Evolutionary conservation across 2,113 vertebrate genomes (phyloP).

Genomic region (Urocynchramus pylzowi): DNA sequence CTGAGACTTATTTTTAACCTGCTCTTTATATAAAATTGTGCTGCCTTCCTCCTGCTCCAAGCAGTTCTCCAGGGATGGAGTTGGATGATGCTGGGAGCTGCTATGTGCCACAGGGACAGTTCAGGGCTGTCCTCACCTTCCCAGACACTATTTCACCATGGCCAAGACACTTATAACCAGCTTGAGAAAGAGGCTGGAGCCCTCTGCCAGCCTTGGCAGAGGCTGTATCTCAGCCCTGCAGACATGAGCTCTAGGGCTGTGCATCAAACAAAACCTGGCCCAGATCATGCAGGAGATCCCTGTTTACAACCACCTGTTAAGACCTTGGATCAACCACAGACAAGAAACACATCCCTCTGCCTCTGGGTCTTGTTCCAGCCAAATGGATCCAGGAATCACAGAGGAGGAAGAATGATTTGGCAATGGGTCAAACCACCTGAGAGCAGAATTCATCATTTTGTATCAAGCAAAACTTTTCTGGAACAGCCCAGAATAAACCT

Average conservation of each 20-base stretch:
- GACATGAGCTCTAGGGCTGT: neutral
- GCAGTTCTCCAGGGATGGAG: neutral
- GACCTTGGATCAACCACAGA: neutral
- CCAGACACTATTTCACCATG: fast-evolving
- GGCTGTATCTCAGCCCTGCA: neutral
- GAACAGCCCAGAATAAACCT: neutral
- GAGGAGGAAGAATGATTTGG: neutral
- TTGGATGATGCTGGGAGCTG: neutral
- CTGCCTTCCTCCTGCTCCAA: neutral
- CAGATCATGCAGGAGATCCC: neutral
- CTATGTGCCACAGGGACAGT: neutral
- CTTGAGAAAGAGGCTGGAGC: neutral
- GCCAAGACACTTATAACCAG: neutral
- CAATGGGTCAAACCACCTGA: neutral
- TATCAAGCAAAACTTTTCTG: neutral
- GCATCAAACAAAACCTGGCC: neutral
- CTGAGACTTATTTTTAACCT: neutral
- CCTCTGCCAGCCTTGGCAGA: neutral
- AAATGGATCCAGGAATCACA: neutral
- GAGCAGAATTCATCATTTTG: neutral
- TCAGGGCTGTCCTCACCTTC: neutral
- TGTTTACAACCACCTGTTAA: neutral
- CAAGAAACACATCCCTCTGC: neutral
- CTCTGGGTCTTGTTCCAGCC: neutral
- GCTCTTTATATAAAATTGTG: neutral